Evolutionary conservation across 2,888 invertebrate species (phyloP), one percentile per base, ranked within the genome.

Genomic region (Philaethria dido): DNA sequence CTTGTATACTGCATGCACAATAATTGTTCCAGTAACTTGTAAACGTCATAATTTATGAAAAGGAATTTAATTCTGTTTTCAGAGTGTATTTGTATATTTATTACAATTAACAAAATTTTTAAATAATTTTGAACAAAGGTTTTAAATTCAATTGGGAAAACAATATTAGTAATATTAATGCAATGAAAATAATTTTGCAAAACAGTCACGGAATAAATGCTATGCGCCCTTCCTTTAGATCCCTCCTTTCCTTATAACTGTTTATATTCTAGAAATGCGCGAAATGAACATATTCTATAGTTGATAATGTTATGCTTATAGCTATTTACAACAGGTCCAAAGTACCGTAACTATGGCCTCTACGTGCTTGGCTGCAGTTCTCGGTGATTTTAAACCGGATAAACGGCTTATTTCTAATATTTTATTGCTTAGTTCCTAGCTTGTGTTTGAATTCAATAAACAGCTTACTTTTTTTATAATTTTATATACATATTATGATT

Each of bases 301-400:
- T 22, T 36, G 42, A 39, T 42, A 8, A 42, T 33, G 59, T 22
- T 36, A 47, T 47, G 39, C 20, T 29, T 65, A 44, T 48, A 22
- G 59, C 59, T 39, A 48, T 48, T 60, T 60, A 60, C 60, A 83
- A 65, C 64, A 83, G 78, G 81, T 78, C 78, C 78, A 72, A 76
- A 80, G 83, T 87, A 87, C 87, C 85, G 86, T 85, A 84, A 84
- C 76, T 74, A 78, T 81, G 82, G 81, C 79, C 82, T 82, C 77
- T 78, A 79, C 80, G 80, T 78, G 78, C 75, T 69, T 65, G 57
- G 72, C 68, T 72, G 69, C 73, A 69, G 68, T 69, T 72, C 69
- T 69, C 69, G 68, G 70, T 66, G 72, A 70, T 72, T 73, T 52
- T 62, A 73, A 75, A 73, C 73, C 69, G 75, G 72, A 75, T 73